Conservation (phyloP, 2,888 invertebrate genomes). For the Myopa testacea region DNA sequence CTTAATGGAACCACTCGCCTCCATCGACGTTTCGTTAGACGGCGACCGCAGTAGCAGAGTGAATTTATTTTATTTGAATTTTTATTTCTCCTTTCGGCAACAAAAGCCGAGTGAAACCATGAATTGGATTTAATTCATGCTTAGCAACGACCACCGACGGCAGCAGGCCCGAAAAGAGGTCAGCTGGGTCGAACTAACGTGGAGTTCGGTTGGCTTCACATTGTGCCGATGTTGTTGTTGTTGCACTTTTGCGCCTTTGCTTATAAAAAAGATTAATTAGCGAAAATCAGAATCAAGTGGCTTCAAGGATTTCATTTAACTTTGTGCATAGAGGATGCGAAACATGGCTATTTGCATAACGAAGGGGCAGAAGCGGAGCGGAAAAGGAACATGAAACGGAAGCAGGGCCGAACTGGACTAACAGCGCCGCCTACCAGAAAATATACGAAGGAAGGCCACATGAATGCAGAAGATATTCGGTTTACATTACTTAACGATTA, state of each 20-base stretch:
- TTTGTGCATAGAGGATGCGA: constrained; percentile 29
- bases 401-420: neutral
- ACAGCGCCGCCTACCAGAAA: no score
- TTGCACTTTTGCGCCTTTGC: neutral
- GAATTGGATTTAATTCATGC: constrained; percentile 41
- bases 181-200: constrained; percentile 33
- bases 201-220: constrained; percentile 16
- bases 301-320: constrained; percentile 30
- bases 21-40: constrained; percentile 16
- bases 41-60: constrained; percentile 26
- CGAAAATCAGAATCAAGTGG: constrained; percentile 32
- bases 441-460: no score
- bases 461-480: no score
- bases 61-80: neutral
- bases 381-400: neutral
- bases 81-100: constrained; percentile 15
- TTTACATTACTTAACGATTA: no score
- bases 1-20: constrained; percentile 28
- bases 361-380: neutral
- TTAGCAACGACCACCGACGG: constrained; percentile 12
- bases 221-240: constrained; percentile 2
- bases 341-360: constrained; percentile 33
- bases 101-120: constrained; percentile 17
- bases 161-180: constrained; percentile 34
- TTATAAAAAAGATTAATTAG: constrained; percentile 34